These are phyloP conservation scores for Cliona cf. orientalis DNA, from an alignment of 37 sponge, comb jelly and placozoan species.

Conservation along the genomic window DNA sequence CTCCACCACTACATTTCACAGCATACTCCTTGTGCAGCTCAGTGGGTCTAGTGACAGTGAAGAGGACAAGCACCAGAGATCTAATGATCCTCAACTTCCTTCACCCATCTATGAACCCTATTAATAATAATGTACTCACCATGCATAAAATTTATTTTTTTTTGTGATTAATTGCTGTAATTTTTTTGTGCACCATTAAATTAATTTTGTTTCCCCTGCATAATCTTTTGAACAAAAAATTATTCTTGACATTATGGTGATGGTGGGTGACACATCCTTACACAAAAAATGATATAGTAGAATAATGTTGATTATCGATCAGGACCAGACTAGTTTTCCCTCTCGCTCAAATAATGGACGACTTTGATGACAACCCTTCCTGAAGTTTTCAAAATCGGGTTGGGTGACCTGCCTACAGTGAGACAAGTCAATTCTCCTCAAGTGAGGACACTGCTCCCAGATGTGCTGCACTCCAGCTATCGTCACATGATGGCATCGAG, in stretches of 20 bases:
- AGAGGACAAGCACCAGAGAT: too few relatives aligned
- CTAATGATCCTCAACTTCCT: too few relatives aligned
- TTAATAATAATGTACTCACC: too few relatives aligned
- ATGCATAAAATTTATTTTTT: too few relatives aligned
- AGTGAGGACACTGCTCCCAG: conserved; percentile 11
- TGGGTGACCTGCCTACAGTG: conserved; percentile 20
- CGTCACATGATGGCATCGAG: conserved; percentile 10
- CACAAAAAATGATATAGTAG: not conserved
- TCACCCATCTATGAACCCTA: too few relatives aligned
- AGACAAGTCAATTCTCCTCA: conserved; percentile 8
- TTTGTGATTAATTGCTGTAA: too few relatives aligned
- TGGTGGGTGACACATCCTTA: not conserved
- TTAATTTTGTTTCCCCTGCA: not conserved
- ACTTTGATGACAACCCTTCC: not conserved
- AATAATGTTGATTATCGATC: not conserved
- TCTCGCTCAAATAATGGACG: conserved; percentile 17
- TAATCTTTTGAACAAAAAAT: not conserved
- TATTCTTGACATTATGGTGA: not conserved
- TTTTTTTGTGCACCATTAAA: too few relatives aligned
- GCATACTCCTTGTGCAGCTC: too few relatives aligned
- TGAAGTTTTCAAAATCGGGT: not conserved
- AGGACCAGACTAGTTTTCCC: conserved; percentile 23
- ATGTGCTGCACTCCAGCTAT: conserved; percentile 10
- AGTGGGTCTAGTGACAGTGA: too few relatives aligned
- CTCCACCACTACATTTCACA: too few relatives aligned